phyloP scores from a whole-genome alignment of 2,888 invertebrate genomes.

The Corbicula japonica region DNA sequence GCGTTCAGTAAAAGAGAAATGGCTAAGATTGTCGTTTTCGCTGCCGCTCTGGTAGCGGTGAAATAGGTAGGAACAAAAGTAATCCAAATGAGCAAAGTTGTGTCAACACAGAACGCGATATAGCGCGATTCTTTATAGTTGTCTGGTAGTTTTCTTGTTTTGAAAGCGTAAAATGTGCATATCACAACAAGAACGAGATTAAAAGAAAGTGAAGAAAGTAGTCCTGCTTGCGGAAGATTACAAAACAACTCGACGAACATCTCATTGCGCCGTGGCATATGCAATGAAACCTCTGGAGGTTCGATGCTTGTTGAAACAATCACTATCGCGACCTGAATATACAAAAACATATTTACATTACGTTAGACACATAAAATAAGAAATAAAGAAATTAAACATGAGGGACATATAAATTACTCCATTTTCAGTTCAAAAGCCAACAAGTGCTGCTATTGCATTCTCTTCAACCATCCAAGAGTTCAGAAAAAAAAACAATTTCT shows the following conservation, averaged over 20 bases:
- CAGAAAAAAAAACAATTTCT: too few species aligned
- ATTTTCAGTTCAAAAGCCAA: too few species aligned
- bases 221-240: conserved; percentile 68
- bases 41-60: conserved; percentile 62
- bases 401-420: too few species aligned
- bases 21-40: conserved; percentile 71
- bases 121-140: conserved; percentile 83
- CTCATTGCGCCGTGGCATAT: conserved; percentile 74
- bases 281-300: conserved; percentile 63
- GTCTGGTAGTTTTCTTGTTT: conserved; percentile 80
- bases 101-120: conserved; percentile 80
- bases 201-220: conserved; percentile 74
- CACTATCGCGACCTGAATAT: conserved; percentile 69
- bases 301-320: conserved; percentile 64
- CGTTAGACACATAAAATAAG: too few species aligned
- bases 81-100: conserved; percentile 76
- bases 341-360: too few species aligned
- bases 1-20: conserved; percentile 76
- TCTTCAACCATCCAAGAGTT: too few species aligned
- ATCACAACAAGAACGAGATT: conserved; percentile 77
- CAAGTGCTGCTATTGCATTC: too few species aligned
- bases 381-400: too few species aligned
- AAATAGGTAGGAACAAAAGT: conserved; percentile 77
- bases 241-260: conserved; percentile 76
- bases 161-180: conserved; percentile 80